Percentiles rank a stretch among this genome's conserved stretches.
Conservation (phyloP, 2,113 vertebrate species). For the Grallaria varia region DNA sequence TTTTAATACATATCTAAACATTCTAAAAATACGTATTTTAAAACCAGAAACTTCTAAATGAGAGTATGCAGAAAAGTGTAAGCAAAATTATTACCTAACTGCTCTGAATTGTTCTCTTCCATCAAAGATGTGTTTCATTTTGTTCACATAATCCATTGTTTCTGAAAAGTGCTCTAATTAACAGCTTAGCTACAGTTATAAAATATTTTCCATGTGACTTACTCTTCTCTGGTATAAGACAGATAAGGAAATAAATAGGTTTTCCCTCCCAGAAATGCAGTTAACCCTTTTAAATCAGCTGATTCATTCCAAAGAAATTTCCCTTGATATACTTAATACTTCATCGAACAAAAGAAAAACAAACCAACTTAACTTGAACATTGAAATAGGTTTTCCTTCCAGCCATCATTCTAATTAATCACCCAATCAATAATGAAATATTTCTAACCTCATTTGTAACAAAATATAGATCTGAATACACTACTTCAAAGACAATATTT, state of each 20-base stretch:
- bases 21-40: not conserved
- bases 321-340: not conserved
- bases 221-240: slow-evolving; percentile 9
- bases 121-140: not conserved
- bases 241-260: slow-evolving; percentile 47
- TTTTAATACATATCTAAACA: not conserved
- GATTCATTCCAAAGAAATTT: not conserved
- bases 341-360: not conserved
- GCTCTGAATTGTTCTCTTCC: not conserved
- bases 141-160: not conserved
- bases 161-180: slow-evolving; percentile 24
- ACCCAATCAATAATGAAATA: not conserved
- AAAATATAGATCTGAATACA: not conserved
- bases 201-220: slow-evolving; percentile 28
- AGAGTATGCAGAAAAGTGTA: not conserved
- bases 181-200: slow-evolving; percentile 13
- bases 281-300: slow-evolving; percentile 25
- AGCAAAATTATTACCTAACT: not conserved
- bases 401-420: slow-evolving; percentile 24
- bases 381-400: not conserved
- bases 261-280: not conserved
- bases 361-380: not conserved
- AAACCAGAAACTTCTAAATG: not conserved
- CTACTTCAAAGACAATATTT: not conserved
- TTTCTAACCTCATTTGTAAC: not conserved